Evolutionary conservation across 2,113 vertebrate genomes (phyloP), one percentile per base, ranked within the genome.

Genomic region (Ailurus styani): DNA sequence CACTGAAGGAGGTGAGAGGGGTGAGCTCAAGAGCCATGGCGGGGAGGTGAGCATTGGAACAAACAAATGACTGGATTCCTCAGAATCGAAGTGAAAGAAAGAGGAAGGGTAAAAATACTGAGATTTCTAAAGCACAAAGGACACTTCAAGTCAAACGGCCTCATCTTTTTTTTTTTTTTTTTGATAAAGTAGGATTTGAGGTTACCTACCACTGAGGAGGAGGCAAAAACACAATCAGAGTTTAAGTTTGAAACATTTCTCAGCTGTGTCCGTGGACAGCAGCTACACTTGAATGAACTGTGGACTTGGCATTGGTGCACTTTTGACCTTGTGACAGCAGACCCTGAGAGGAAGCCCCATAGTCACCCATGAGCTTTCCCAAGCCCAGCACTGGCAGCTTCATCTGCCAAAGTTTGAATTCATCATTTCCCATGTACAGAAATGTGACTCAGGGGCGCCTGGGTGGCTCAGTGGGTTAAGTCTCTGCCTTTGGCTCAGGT

Each of bases 1-100:
- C 29, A 29, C 29, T 31, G 83, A 14, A 50, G 6, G 20, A 54
- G 31, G 34, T 29, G 4, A 42, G 20, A 55, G 15, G 25, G 25
- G 37, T 2, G 10, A 47, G 6, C 31, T 27, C 21, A 25, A 34
- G 52, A 23, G 34, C 34, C 20, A 29, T 20, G 68, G 37, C 5
- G 37, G 29, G 34, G n/a, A 15, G 27, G 15, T 3, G 9, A 84
- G 15, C 3, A 1, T 5, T 50, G 14, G 50, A 77, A 82, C 15
- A 4, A 92, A 94, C 50, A n/a, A 73, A 34, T 10, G 34, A 23
- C 21, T 47, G 11, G 57, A 62, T 52, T 81, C 42, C 57, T 95
- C 73, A n/a, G 21, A 62, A 55, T 55, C 57, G 42, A 82, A 70
- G 27, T 82, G 79, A 87, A 97, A 83, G 57, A 64, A 54, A 70